phyloP scores from a whole-genome alignment of 2,113 vertebrate genomes.

The Ramphastos sulfuratus region DNA sequence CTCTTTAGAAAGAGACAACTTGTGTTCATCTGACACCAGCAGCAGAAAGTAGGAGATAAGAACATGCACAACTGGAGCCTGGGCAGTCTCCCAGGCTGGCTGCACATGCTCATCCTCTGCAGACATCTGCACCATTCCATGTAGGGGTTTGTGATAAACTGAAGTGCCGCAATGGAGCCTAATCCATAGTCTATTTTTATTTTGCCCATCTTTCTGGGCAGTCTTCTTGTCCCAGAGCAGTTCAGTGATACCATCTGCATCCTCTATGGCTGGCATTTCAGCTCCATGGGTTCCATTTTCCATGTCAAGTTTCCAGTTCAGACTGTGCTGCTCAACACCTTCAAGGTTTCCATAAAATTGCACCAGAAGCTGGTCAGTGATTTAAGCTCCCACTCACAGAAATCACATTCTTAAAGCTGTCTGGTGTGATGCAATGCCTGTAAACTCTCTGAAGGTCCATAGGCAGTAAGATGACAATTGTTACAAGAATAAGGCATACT shows the following conservation, averaged over 20 bases:
- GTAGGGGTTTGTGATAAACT: background rate
- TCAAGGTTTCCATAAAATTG: background rate
- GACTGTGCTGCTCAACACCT: background rate
- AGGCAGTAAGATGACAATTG: background rate
- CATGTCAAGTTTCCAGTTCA: background rate
- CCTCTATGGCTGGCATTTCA: background rate
- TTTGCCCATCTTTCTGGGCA: background rate
- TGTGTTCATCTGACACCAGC: background rate
- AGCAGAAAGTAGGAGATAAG: conserved; percentile 32
- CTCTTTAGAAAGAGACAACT: background rate
- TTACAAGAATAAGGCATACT: background rate
- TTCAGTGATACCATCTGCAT: background rate
- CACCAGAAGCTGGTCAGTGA: background rate
- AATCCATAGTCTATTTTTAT: background rate
- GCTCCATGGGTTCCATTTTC: background rate
- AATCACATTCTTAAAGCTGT: background rate
- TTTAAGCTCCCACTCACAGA: background rate
- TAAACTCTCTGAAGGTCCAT: background rate
- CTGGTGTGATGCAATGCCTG: background rate
- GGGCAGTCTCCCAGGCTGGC: background rate
- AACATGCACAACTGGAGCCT: background rate
- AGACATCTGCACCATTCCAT: background rate
- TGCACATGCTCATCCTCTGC: background rate
- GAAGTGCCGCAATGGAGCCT: background rate
- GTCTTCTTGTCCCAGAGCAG: background rate